Evolutionary conservation across 2,888 invertebrate species (phyloP).

Genomic region (Trachelus troglodyta): DNA sequence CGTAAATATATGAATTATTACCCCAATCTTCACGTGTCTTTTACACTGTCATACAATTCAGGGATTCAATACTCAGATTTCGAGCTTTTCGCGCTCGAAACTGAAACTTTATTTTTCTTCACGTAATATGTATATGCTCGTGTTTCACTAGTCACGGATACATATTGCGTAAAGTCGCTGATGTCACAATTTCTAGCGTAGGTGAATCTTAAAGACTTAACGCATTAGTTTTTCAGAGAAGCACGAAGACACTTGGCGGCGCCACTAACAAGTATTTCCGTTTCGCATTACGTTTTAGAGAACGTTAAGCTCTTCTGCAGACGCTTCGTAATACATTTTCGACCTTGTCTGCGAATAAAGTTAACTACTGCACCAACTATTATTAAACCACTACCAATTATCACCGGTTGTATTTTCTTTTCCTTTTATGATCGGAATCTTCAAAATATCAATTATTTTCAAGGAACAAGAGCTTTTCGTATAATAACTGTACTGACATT

Average conservation of each 20-base stretch:
- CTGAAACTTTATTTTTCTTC: too few relatives aligned
- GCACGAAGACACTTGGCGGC: constrained; percentile 1
- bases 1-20: too few relatives aligned
- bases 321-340: not conserved
- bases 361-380: not conserved
- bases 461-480: not conserved
- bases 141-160: not conserved
- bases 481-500: not conserved
- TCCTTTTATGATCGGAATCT: not conserved
- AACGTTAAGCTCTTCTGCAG: not conserved
- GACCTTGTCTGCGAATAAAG: not conserved
- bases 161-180: not conserved
- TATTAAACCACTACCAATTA: not conserved
- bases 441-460: not conserved
- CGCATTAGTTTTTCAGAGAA: constrained; percentile 5
- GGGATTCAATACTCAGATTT: too few relatives aligned
- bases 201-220: not conserved
- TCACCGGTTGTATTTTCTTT: not conserved
- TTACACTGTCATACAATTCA: too few relatives aligned
- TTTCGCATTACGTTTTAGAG: constrained; percentile 5
- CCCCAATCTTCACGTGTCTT: too few relatives aligned
- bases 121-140: not conserved
- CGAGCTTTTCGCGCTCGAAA: too few relatives aligned
- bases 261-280: constrained; percentile 1
- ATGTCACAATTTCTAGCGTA: not conserved